Base-by-base conservation (phyloP, 2,888 invertebrate species). In the Leptinotarsa peninsularis region DNA sequence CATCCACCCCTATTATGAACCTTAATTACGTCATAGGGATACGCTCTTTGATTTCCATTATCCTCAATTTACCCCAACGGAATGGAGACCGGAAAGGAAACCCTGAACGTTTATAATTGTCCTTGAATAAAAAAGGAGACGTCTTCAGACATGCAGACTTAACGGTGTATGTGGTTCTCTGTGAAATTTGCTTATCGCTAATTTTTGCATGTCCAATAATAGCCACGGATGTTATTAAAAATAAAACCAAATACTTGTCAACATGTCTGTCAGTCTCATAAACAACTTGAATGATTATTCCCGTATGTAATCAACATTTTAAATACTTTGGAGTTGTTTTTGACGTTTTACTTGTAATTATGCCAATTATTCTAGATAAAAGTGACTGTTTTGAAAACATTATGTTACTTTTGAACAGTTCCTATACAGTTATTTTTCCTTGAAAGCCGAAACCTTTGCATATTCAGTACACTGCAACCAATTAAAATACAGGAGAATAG, bases 41-140 rank as follows among this genome's bases (percentile, higher is more conserved):
- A 79, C 81, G 81, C 82, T 83, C 81, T 82, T 82, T 82, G 82
- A 81, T 81, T 82, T 83, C 83, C 82, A 83, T 84, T 83, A 83
- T 77, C 77, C 76, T 74, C 72, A 74, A 75, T 78, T 78, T 67
- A 76, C 76, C 50, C 56, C 50, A 56, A 27, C 18, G 69, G n/a
- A 43, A 56, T 56, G 15, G 50, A 21, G 49, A 33, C 66, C n/a
- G n/a, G 10, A 0, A 43, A 43, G n/a, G 43, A 43, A 0, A 17
- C 27, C 49, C n/a, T 10, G 18, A 27, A 27, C 23, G 60, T 21
- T 23, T n/a, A 68, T 67, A n/a, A 43, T 33, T 43, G 10, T 63
- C 43, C 13, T 58, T 58, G 58, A 58, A 58, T 58, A 58, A 15
- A 14, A 33, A 23, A 58, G 15, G 14, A 23, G 15, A 10, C 5